These are phyloP conservation scores for Scaptomyza hsui DNA, from an alignment of 1,140 invertebrate genomes.

Conservation along the genomic window DNA sequence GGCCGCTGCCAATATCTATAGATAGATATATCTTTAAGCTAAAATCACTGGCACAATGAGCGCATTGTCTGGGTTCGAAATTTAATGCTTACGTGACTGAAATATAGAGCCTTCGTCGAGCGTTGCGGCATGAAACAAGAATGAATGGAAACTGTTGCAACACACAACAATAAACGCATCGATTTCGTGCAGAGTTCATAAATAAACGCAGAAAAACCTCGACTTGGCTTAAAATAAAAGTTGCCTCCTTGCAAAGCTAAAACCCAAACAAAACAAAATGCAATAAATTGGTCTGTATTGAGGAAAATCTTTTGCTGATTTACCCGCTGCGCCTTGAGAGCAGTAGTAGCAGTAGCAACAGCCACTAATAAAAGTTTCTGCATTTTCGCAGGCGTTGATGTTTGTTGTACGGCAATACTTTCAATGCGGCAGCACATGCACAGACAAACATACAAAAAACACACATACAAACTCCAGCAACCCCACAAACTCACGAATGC, in stretches of 20 bases:
- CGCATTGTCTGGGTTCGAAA: slow-evolving; percentile 62
- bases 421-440: slow-evolving; percentile 24
- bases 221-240: slow-evolving; percentile 68
- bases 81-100: slow-evolving; percentile 72
- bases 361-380: slow-evolving; percentile 70
- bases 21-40: slow-evolving; percentile 50
- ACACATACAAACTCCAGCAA: slow-evolving; percentile 15
- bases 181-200: slow-evolving; percentile 59
- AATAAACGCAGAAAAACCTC: slow-evolving; percentile 59
- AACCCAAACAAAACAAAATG: slow-evolving; percentile 16
- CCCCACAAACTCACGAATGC: slow-evolving; percentile 15
- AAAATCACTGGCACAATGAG: slow-evolving; percentile 66
- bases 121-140: slow-evolving; percentile 25
- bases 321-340: slow-evolving; percentile 48
- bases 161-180: slow-evolving; percentile 41
- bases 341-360: slow-evolving; percentile 8
- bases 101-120: slow-evolving; percentile 32
- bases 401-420: slow-evolving; percentile 45
- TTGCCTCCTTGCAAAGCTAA: slow-evolving; percentile 30
- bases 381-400: slow-evolving; percentile 37
- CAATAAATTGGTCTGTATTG: slow-evolving; percentile 51
- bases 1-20: not conserved
- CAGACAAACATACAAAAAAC: not conserved
- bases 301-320: slow-evolving; percentile 70
- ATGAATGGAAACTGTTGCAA: slow-evolving; percentile 37